Evolutionary conservation across 2,888 invertebrate genomes (phyloP), one percentile per base, ranked within the genome.

Genomic region (Lumbricus terrestris): DNA sequence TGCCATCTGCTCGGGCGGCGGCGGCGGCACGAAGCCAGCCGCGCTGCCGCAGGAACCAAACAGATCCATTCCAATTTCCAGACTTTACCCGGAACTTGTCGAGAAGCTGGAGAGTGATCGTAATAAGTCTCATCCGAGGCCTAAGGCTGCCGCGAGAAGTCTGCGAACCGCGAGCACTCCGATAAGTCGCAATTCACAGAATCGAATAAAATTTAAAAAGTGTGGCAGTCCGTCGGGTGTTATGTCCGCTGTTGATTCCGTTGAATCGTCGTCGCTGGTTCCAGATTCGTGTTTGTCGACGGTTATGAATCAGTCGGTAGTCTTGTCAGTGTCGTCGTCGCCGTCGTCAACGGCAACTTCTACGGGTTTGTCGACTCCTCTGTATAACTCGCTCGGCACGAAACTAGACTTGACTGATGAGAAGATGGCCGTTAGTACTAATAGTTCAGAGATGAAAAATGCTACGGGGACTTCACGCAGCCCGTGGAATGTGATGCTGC

Each of bases 61-160:
- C 29, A 89, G 89, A 35, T 35, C 90, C 18, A 90, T 88, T 35
- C 89, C 92, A 23, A 92, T 92, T 29, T 94, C 94, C 11, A 94
- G 94, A 91, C 93, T 94, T 18, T 94, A 94, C 90, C 94, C 94
- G 82, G 94, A 94, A 91, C 93, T 94, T 35, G 94, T 94, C 34
- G 94, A 94, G 91, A 94, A 94, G 91, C 91, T 94, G 89, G 94
- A 94, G 90, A 93, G 93, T 90, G 93, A 93, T 18, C 93, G 93
- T 91, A 93, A 93, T 29, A 93, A 93, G 90, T 91, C 92, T 37
- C 94, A 93, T 69, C 88, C 90, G 34, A 85, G 89, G 83, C 89
- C 89, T 90, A 69, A 89, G 83, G 88, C 88, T 15, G n/a, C 88
- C 8, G 29, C 90, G 20, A 34, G 85, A 33, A 85, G 23, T 37